These are phyloP conservation scores for Tragelaphus strepsiceros DNA, from an alignment of 2,113 vertebrate species.

Conservation along the genomic window DNA sequence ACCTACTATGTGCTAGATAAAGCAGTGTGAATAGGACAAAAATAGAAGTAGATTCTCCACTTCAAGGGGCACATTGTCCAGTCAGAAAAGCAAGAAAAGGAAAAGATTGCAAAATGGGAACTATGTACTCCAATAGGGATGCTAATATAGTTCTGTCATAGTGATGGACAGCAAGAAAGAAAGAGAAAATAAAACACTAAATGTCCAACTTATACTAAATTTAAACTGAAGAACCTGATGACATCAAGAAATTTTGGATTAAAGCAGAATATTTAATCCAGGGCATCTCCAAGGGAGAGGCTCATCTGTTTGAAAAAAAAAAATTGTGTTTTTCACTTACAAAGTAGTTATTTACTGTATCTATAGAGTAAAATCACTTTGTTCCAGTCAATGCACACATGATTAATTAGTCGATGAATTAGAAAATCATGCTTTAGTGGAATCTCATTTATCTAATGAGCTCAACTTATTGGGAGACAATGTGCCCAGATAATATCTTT, in stretches of 20 bases:
- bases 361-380: background rate
- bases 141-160: background rate
- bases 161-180: background rate
- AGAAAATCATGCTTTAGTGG: background rate
- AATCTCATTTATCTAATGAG: background rate
- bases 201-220: background rate
- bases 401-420: constrained; percentile 8
- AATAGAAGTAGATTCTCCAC: background rate
- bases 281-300: background rate
- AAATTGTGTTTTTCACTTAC: background rate
- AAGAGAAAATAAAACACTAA: background rate
- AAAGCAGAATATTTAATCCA: background rate
- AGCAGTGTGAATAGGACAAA: background rate
- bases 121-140: background rate
- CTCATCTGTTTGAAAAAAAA: background rate
- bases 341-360: background rate
- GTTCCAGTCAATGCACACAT: background rate
- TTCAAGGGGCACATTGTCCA: background rate
- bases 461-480: background rate
- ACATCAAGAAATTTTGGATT: background rate
- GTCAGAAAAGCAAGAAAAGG: background rate
- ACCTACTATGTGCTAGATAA: background rate
- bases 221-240: background rate
- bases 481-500: background rate
- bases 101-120: background rate